Evolutionary conservation across 2,888 invertebrate genomes (phyloP).

Genomic region (Biston stratarius): DNA sequence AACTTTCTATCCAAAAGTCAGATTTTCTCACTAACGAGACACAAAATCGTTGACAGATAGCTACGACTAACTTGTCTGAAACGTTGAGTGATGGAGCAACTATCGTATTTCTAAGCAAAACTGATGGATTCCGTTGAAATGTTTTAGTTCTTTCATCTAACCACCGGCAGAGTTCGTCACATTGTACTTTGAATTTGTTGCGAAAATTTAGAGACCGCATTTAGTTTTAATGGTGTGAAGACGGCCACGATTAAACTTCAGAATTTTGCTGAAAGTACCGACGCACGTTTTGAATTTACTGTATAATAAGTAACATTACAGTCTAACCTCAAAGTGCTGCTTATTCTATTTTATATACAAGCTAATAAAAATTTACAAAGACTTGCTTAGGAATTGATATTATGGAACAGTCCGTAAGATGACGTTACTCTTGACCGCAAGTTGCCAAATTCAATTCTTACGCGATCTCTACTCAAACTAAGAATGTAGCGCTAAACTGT

Average conservation of each 20-base stretch:
- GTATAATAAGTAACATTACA: too few species aligned
- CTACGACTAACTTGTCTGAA: neutral
- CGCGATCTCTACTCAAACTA: too few species aligned
- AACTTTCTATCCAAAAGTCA: conserved; percentile 3
- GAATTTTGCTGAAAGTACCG: neutral
- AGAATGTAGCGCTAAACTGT: neutral
- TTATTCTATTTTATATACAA: too few species aligned
- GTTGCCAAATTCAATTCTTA: too few species aligned
- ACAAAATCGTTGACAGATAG: conserved; percentile 13
- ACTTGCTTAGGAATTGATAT: too few species aligned
- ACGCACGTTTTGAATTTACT: neutral
- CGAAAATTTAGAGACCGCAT: conserved; percentile 1
- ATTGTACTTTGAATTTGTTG: conserved; percentile 4
- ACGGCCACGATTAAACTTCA: conserved; percentile 1
- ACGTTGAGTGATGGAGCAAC: neutral
- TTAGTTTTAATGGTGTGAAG: conserved; percentile 13
- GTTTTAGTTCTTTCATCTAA: neutral
- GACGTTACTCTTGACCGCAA: too few species aligned
- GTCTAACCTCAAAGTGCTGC: too few species aligned
- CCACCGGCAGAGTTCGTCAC: neutral
- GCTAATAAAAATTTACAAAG: too few species aligned
- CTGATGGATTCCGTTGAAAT: neutral
- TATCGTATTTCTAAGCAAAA: neutral
- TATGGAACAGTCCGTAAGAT: too few species aligned
- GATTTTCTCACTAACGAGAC: conserved; percentile 11